Evolutionary conservation across 2,113 vertebrate genomes (phyloP), one percentile per base, ranked within the genome.

Genomic region (Oncorhynchus kisutch): DNA sequence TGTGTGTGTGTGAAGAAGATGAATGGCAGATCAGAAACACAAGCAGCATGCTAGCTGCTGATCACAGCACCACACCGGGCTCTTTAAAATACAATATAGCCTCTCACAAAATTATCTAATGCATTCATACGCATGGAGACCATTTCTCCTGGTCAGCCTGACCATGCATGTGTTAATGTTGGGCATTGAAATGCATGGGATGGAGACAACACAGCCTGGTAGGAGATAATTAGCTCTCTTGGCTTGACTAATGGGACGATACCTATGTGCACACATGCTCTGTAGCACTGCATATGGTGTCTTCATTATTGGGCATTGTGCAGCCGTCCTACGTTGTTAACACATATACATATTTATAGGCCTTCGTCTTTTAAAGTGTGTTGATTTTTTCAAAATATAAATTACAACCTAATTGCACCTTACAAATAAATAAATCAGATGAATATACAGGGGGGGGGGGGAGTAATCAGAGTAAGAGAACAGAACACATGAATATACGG

Each of bases 181-280:
- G 92, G 92, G 92, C 95, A 96, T 94, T 96, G 94, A 96, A 95
- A 96, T 94, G 92, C 95, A 94, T 93, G 91, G 94, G 94, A 95
- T 91, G 91, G 95, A 95, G 96, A 95, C 96, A 96, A 95, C 95
- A 95, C 91, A 86, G 91, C 94, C 85, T 88, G 88, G 88, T 93
- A 95, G 93, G 95, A 96, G 95, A 95, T 97, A 97, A 99, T 99
- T 99, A 99, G 95, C 95, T 94, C 93, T 94, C 94, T 91, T 84
- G 93, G 94, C 94, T 96, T 97, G 96, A 97, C 96, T 98, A 99
- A 99, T 98, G 96, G 96, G 95, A 91, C 93, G 92, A 97, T 96
- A 94, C 94, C 94, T 95, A 98, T 99, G 97, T 98, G 96, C 92
- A 95, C 92, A 91, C 97, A 98, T 98, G 97, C 94, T 96, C 96